Percentiles rank a stretch among this genome's conserved stretches.
Evolutionary conservation across 2,113 vertebrate species (phyloP).

Genomic region (Phaethornis superciliosus): DNA sequence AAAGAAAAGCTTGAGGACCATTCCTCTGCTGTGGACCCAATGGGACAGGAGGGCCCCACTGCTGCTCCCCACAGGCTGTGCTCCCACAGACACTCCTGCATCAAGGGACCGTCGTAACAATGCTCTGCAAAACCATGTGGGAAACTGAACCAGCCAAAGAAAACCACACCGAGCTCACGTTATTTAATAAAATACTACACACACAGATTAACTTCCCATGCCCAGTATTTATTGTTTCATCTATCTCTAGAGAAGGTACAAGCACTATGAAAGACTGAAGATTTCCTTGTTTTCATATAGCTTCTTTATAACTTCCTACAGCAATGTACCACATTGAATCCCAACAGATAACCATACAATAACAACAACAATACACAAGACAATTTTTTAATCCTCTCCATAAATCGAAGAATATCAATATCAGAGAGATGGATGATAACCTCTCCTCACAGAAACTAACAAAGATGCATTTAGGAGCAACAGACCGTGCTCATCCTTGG

Average conservation of each 20-base stretch:
- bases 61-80: accelerated
- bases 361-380: background rate
- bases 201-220: background rate
- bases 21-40: no score
- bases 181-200: background rate
- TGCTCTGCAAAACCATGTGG: background rate
- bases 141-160: background rate
- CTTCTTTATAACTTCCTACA: slow-evolving; percentile 27
- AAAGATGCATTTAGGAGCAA: background rate
- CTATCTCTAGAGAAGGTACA: slow-evolving; percentile 13
- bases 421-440: background rate
- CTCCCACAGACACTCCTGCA: accelerated
- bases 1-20: accelerated
- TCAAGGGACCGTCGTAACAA: background rate
- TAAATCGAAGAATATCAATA: slow-evolving; percentile 12
- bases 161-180: background rate
- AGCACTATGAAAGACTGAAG: slow-evolving; percentile 6
- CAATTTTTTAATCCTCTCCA: slow-evolving; percentile 17
- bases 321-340: background rate
- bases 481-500: background rate
- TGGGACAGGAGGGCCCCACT: background rate
- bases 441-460: background rate
- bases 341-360: slow-evolving; percentile 26
- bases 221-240: slow-evolving; percentile 29
- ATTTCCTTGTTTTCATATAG: slow-evolving; percentile 18